Evolutionary conservation across 2,113 vertebrate species (phyloP).

Genomic region (Eptesicus fuscus): DNA sequence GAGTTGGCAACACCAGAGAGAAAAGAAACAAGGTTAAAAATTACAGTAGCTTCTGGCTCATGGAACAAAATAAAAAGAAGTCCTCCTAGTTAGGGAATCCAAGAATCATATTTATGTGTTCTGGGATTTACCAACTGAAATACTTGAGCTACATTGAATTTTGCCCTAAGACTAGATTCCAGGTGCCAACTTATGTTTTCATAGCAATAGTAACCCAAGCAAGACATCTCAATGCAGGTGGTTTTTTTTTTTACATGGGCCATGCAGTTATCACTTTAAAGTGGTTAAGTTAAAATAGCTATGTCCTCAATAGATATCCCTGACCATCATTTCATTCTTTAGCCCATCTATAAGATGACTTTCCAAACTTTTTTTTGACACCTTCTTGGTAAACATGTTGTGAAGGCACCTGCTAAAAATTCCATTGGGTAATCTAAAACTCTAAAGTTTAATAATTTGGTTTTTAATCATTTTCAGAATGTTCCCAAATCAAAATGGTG

Average conservation of each 20-base stretch:
- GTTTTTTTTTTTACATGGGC: not conserved
- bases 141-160: not conserved
- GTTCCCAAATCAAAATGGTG: not conserved
- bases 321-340: not conserved
- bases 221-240: not conserved
- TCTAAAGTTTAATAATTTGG: not conserved
- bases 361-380: not conserved
- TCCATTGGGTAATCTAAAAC: slow-evolving; percentile 2
- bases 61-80: slow-evolving; percentile 30
- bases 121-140: slow-evolving; percentile 30
- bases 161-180: slow-evolving; percentile 32
- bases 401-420: not conserved
- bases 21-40: slow-evolving; percentile 24
- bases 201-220: not conserved
- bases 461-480: not conserved
- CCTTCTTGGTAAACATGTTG: not conserved
- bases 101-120: slow-evolving; percentile 45
- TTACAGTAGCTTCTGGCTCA: slow-evolving; percentile 17
- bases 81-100: not conserved
- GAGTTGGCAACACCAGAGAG: slow-evolving; percentile 41
- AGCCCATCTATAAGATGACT: not conserved
- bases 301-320: not conserved
- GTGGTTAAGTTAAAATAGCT: slow-evolving; percentile 13
- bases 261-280: not conserved
- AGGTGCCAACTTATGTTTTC: slow-evolving; percentile 22